phyloP scores from a whole-genome alignment of 1,140 invertebrate genomes.

The Drosophila littoralis region DNA sequence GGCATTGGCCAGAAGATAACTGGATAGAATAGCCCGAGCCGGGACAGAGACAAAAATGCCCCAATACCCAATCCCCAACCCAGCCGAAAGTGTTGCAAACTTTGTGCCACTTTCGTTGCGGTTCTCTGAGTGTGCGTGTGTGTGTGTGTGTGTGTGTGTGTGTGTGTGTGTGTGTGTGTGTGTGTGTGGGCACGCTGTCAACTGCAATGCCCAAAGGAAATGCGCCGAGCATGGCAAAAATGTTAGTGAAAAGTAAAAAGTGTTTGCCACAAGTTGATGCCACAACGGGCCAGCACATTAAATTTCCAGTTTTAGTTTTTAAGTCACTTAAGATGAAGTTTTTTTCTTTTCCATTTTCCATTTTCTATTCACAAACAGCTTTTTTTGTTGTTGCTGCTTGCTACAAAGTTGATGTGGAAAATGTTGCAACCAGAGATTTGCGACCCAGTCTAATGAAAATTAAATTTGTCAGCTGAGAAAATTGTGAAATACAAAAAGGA shows the following conservation, averaged over 20 bases:
- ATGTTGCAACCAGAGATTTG: conserved; percentile 42
- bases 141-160: conserved; percentile 14
- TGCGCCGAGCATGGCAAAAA: conserved; percentile 69
- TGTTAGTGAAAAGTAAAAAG: conserved; percentile 75
- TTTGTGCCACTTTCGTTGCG: conserved; percentile 77
- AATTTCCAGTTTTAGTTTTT: conserved; percentile 79
- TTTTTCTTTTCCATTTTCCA: background rate
- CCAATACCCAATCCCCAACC: conserved; percentile 5
- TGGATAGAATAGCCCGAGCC: conserved; percentile 2
- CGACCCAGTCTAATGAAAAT: conserved; percentile 69
- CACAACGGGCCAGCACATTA: conserved; percentile 72
- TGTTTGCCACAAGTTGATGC: conserved; percentile 74
- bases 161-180: conserved; percentile 13
- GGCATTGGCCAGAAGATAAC: conserved; percentile 73
- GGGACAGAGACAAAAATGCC: no score
- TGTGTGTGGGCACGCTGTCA: conserved; percentile 60
- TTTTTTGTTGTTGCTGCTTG: background rate
- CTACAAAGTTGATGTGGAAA: conserved; percentile 21
- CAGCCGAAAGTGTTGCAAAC: conserved; percentile 69
- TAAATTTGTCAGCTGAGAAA: conserved; percentile 64
- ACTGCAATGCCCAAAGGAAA: conserved; percentile 81
- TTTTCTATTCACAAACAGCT: background rate
- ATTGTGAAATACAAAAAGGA: conserved; percentile 1
- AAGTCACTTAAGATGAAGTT: conserved; percentile 79
- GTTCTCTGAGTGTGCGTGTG: conserved; percentile 22